Evolutionary conservation across 2,888 invertebrate genomes (phyloP), one percentile per base, ranked within the genome.

Genomic region (Molorchus minor): DNA sequence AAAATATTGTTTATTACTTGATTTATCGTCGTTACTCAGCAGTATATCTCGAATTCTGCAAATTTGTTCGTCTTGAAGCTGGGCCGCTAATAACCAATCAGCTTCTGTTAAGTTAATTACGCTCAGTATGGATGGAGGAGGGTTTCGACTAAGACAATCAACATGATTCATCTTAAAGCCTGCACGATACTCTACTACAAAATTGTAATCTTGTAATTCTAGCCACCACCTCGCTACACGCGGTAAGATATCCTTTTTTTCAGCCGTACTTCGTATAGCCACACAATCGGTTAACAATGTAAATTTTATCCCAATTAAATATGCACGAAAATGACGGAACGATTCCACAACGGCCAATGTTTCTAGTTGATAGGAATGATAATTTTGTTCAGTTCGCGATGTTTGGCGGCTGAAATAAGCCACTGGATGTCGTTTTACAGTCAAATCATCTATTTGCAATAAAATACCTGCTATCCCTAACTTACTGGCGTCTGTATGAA

Each of bases 121-220:
- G 1, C 29, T 17, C 20, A 38, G 19, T 13, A 17, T 25, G 1
- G 10, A 2, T 20, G 15, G 19, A 21, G 25, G 13, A 1, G 51
- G 51, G 19, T 51, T 51, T 3, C 40, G 4, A 16, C 51, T 51
- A 10, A 51, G 51, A 36, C 33, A 36, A 38, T 51, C 38, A 3
- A 51, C 51, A 38, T 51, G 51, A 12, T 33, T 20, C 38, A 51
- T 51, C 20, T 51, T 36, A 5, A 17, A 8, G 1, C 15, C 25
- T 21, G 51, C 21, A 1, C 38, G 36, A 12, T 35, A 36, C 19
- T 35, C 4, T 7, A 49, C 17, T 12, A 35, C 49, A 36, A 35
- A 49, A 3, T 51, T 2, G 21, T 51, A 38, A 36, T 51, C 51
- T 12, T 38, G 12, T n/a, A 51, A 13, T 12, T 51, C 33, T n/a